Percentiles rank a stretch among this genome's conserved stretches.
Evolutionary conservation across 2,113 vertebrate species (phyloP).

Genomic region (Uria aalge): DNA sequence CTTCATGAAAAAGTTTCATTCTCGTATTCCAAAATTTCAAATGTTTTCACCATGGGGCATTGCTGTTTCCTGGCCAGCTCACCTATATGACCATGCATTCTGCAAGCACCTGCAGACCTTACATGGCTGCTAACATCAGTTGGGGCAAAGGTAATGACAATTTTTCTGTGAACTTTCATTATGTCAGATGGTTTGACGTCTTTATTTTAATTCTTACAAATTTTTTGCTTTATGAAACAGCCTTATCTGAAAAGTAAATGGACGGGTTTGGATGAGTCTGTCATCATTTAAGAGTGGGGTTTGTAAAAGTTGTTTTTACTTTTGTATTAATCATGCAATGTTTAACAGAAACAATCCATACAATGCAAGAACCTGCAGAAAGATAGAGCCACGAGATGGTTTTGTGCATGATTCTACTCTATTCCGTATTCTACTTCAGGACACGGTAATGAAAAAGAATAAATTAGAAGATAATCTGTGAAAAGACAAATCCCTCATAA

Average conservation of each 20-base stretch:
- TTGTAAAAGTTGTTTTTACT: background rate
- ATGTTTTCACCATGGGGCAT: background rate
- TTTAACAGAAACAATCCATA: background rate
- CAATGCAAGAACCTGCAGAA: background rate
- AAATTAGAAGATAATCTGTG: slow-evolving; percentile 5
- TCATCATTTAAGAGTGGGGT: background rate
- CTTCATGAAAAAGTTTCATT: background rate
- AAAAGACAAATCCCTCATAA: background rate
- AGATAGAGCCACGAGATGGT: background rate
- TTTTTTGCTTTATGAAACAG: background rate
- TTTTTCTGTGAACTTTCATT: background rate
- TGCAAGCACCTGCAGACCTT: background rate
- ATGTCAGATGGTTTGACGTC: background rate
- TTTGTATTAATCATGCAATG: background rate
- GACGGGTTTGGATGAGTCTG: background rate
- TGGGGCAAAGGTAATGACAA: background rate
- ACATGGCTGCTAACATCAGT: background rate
- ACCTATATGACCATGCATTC: background rate
- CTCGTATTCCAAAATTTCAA: background rate
- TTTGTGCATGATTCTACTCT: background rate
- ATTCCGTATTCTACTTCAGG: background rate
- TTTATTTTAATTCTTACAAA: background rate
- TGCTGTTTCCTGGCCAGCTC: background rate
- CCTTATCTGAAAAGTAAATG: background rate
- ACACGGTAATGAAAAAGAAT: background rate